Evolutionary conservation across 2,113 vertebrate genomes (phyloP), one percentile per base, ranked within the genome.

Genomic region (Ellobius talpinus): DNA sequence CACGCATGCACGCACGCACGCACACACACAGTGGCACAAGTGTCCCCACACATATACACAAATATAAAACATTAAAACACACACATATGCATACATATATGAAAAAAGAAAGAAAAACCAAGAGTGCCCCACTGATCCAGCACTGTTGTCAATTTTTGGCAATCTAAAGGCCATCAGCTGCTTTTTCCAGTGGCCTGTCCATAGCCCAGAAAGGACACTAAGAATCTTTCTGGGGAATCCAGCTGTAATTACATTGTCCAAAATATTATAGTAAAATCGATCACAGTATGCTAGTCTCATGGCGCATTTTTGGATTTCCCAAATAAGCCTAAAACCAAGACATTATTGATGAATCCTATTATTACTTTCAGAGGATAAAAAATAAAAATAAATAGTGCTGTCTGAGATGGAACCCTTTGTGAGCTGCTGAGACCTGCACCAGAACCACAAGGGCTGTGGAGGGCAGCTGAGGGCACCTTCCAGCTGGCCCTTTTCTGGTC

Each of bases 261-360:
- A 96, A 92, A 90, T 90, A 87, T 76, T 89, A 81, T 24, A 96
- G 95, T 90, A 81, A 95, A 96, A 93, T 97, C 3, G 3, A 97
- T 96, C 79, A 2, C 29, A 90, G 45, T 65, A 81, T 24, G 52
- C 39, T 76, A 31, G 89, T 92, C 76, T 90, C 3, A 2, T 36
- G 92, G 79, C 65, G 77, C 90, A 95, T 89, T 88, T 97, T 93
- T 76, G 88, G 92, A 97, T 97, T 97, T 98, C 97, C 94, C 96
- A 93, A 96, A 93, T 92, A 88, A 97, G 70, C 87, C 88, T 86
- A 79, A 90, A 94, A 92, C 68, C 26, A 86, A 97, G 96, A 93
- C 92, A 78, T 96, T 98, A 97, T 95, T 97, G 94, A 98, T 97
- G 97, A 94, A 95, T 78, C 55, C 88, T 72, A 96, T 97, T 95